Evolutionary conservation across 2,888 invertebrate species (phyloP), one percentile per base, ranked within the genome.

Genomic region (Acronicta leporina): DNA sequence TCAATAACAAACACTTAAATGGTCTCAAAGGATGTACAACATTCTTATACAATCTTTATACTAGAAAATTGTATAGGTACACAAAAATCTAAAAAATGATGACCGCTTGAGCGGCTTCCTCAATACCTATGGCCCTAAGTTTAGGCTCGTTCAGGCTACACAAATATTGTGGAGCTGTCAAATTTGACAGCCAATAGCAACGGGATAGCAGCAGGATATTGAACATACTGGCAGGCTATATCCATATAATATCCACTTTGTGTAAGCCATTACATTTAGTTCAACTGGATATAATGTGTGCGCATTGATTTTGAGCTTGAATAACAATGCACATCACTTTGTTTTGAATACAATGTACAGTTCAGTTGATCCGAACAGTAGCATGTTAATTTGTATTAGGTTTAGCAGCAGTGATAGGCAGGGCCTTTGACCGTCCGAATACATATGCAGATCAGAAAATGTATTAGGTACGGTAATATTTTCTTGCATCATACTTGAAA

Each of bases 211-310:
- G 50, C 33, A 48, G 35, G 35, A 47, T 63, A 51, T 63, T 33
- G 41, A 48, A 27, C 30, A 47, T 63, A 51, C 56, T 33, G 41
- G n/a, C 20, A 9, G 35, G 35, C 46, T 30, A 50, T 47, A 65
- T 30, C 49, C 27, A 25, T 11, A 47, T 11, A 47, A 33, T 43
- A 16, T 25, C 10, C 30, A 40, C 20, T 4, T 7, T 16, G 33
- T 47, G 15, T 42, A 55, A 51, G 20, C 50, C 44, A 44, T 59
- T 72, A 72, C 43, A 47, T 40, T 51, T 51, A 51, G 25, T 54
- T 60, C 40, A 71, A 50, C 66, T 53, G 51, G 33, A 43, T 27
- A 65, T 68, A 50, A 71, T 41, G 43, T 51, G 56, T 14, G 55
- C 51, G 38, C 45, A 56, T 69, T 52, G 50, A 59, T 65, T 65